Base-by-base conservation (phyloP, 1,140 invertebrate species). In the Phocides pigmalion region DNA sequence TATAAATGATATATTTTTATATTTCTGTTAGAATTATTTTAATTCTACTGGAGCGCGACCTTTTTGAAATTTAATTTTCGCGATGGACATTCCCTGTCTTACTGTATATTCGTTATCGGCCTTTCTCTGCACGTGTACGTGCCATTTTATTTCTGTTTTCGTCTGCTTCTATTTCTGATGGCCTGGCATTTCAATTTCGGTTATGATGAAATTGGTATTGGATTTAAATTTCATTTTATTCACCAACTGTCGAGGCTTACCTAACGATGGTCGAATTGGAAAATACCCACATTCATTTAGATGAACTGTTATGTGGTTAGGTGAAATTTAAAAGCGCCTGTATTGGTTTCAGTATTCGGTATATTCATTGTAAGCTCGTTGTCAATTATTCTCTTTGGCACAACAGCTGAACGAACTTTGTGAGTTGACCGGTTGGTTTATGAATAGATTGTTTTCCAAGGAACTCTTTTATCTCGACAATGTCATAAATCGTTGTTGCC, bases 101-200 rank as follows among this genome's bases (percentile, higher is more conserved):
- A 15, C n/a, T 25, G 12, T n/a, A 41, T n/a, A n/a, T 14, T 15
- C 9, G 25, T 32, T 16, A 47, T 5, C 56, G 42, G 15, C 47
- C 19, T 32, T 44, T 19, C 4, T 19, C 25, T 19, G n/a, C 41
- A 42, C 17, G 8, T 6, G 25, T 46, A 3, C 15, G 22, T 64
- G 63, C 62, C 39, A 63, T 69, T 72, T 66, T 66, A 62, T 59
- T 73, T 25, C 49, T 56, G 22, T 66, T 73, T 51, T 58, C 56
- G 41, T 54, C 49, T 51, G 49, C 53, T 63, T 28, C 39, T 64
- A 59, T 73, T 79, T 70, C n/a, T 76, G 61, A 73, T 69, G 62
- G 66, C 39, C 63, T 64, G 68, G 63, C 66, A 70, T 76, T 70
- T 64, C 68, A 71, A 72, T 68, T 49, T 68, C 41, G 64, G 19